Conservation (phyloP, 2,113 vertebrate genomes). For the Hiodon tergisus region DNA sequence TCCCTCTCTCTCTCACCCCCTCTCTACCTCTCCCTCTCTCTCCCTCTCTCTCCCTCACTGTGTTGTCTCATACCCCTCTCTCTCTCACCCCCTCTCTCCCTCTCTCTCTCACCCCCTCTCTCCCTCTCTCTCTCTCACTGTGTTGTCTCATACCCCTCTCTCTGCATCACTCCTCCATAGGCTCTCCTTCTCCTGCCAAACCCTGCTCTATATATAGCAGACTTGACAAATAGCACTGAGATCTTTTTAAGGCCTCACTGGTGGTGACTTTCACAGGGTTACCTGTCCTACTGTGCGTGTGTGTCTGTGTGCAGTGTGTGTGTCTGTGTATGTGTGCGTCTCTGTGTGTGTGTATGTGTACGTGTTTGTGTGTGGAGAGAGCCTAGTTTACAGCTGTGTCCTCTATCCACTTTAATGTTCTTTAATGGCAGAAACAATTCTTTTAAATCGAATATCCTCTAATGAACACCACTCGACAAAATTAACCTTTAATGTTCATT, state of each 20-base stretch:
- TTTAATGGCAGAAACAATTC: too few species aligned
- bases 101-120: neutral
- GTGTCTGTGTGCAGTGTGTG: too few species aligned
- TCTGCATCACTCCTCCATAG: constrained; percentile 32
- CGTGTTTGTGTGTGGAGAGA: constrained; percentile 18
- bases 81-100: neutral
- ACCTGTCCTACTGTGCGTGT: neutral
- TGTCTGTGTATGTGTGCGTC: neutral
- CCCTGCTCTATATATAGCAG: constrained; percentile 21
- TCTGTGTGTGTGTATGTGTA: neutral
- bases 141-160: constrained; percentile 39
- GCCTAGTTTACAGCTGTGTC: too few species aligned
- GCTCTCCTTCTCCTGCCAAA: constrained; percentile 3
- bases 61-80: too few species aligned
- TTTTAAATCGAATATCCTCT: too few species aligned
- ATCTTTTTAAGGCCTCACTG: neutral
- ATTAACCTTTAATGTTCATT: too few species aligned
- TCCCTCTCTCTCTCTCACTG: neutral
- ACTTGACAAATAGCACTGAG: neutral
- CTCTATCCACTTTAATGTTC: too few species aligned
- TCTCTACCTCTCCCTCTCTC: neutral
- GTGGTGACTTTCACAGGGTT: constrained; percentile 21
- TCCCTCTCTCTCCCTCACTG: neutral
- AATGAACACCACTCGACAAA: too few species aligned
- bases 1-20: constrained; percentile 10